A percentile compares a stretch with the other conserved stretches of the same genome.
These are phyloP conservation scores for Macrobrachium rosenbergii DNA, from an alignment of 1,140 invertebrate species.

Conservation along the genomic window DNA sequence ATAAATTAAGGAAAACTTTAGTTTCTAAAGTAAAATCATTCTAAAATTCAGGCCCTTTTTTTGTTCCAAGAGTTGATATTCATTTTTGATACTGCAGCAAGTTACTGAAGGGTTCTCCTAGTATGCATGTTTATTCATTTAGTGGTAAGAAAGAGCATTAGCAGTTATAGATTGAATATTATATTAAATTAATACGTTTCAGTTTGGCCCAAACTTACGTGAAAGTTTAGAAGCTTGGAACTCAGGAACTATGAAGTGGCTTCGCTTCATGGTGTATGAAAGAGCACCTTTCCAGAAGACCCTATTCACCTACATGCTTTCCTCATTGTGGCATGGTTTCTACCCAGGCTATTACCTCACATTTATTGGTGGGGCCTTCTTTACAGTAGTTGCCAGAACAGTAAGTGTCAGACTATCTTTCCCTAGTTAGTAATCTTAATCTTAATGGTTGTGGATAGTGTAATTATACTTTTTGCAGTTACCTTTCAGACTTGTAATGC, in stretches of 20 bases:
- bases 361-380: slow-evolving; percentile 88
- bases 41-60: background rate
- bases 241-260: slow-evolving; percentile 90
- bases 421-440: background rate
- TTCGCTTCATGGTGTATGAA: slow-evolving; percentile 89
- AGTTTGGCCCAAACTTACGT: slow-evolving; percentile 84
- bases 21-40: background rate
- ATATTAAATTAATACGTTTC: background rate
- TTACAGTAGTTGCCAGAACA: slow-evolving; percentile 85
- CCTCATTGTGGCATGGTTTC: slow-evolving; percentile 97
- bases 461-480: too few species aligned
- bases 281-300: slow-evolving; percentile 70
- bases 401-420: slow-evolving; percentile 72
- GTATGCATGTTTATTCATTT: background rate
- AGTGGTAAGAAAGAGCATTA: too few species aligned
- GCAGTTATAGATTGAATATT: background rate
- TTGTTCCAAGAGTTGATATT: too few species aligned
- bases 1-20: too few species aligned
- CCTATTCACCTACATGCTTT: slow-evolving; percentile 81
- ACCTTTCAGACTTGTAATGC: too few species aligned
- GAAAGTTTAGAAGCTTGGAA: slow-evolving; percentile 92
- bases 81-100: too few species aligned
- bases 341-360: slow-evolving; percentile 98
- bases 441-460: background rate
- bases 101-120: too few species aligned